A percentile compares a stretch with the other conserved stretches of the same genome.
Conservation (phyloP, 2,113 vertebrate species). For the Heloderma charlesbogerti region DNA sequence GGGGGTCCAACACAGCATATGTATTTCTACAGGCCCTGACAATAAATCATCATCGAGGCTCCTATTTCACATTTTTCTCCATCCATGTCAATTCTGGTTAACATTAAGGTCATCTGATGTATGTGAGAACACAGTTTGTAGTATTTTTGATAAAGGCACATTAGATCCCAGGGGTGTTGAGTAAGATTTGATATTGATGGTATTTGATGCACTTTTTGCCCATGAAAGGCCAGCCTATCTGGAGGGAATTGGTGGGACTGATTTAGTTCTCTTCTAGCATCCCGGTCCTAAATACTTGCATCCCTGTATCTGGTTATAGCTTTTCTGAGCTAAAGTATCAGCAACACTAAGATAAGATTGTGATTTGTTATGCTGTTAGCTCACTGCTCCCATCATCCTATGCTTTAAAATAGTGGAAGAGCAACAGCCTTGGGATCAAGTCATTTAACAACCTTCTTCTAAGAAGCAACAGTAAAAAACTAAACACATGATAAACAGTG, state of each 20-base stretch:
- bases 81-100: neutral
- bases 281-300: neutral
- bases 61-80: neutral
- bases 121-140: neutral
- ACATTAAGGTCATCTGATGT: neutral
- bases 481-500: neutral
- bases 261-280: slow-evolving; percentile 3
- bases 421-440: neutral
- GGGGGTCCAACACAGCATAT: neutral
- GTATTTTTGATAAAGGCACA: neutral
- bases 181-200: neutral
- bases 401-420: neutral
- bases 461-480: neutral
- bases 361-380: neutral
- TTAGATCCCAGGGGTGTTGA: neutral
- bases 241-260: neutral
- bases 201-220: neutral
- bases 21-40: neutral
- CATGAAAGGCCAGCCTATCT: neutral
- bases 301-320: neutral
- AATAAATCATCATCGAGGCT: neutral
- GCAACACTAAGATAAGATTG: neutral
- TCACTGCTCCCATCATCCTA: neutral
- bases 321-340: neutral
- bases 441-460: neutral